Base-by-base conservation (phyloP, 2,888 invertebrate species). In the Abrostola tripartita region DNA sequence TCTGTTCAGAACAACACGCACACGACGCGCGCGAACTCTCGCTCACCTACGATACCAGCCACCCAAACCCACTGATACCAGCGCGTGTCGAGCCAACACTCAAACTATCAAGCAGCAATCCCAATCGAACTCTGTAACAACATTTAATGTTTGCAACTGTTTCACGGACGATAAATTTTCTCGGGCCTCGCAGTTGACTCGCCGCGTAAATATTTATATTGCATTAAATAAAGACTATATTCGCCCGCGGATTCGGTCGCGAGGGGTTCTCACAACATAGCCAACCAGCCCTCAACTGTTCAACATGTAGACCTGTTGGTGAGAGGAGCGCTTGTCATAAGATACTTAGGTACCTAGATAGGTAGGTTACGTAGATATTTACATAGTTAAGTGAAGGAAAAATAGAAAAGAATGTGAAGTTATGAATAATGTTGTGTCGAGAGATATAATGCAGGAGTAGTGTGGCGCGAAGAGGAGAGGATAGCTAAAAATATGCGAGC, bases 181-280 rank as follows among this genome's bases (percentile, higher is more conserved):
- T 6, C 24, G 41, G 51, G 61, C 44, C 37, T 61, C 35, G 14
- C 55, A 41, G 60, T 52, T 49, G 55, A 53, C 63, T 51, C 9
- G 52, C 12, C 12, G 37, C 44, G 52, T 73, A 63, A 74, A 74
- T 74, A 71, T 74, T 74, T 74, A 73, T 40, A 54, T 66, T 41
- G 54, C 37, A 67, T 58, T 56, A 47, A 56, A 67, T 58, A 38
- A 35, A 57, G 51, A 65, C 14, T 37, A 47, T 24, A 47, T 24
- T 59, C 35, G 14, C 44, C n/a, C 14, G 49, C 14, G 41, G 35
- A 9, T 51, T 11, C 10, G 38, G 37, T 9, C 24, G 53, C 24
- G 14, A 6, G 10, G 6, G 10, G 50, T 37, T 10, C 24, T 8
- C 5, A 5, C 5, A n/a, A n/a, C n/a, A n/a, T n/a, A 24, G n/a